These are phyloP conservation scores for Marisa cornuarietis DNA, from an alignment of 1,140 invertebrate genomes.

Conservation along the genomic window DNA sequence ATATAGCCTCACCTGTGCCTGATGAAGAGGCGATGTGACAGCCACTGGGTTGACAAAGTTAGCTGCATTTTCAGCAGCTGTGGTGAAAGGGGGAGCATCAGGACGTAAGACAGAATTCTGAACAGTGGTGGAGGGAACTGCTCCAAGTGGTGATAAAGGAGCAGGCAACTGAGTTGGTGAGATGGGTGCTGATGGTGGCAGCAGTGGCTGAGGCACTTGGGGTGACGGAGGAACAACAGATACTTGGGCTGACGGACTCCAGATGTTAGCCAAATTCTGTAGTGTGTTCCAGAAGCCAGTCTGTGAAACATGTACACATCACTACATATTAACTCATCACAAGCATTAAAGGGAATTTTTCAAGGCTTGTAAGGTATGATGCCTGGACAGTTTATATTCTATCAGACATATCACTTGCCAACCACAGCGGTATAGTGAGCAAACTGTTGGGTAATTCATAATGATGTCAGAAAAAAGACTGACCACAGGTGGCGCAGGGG, in stretches of 20 bases:
- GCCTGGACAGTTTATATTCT: background rate
- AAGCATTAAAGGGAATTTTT: too few relatives aligned
- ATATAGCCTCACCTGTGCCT: background rate
- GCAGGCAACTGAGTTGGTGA: background rate
- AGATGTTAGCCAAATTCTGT: conserved; percentile 48
- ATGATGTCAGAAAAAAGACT: background rate
- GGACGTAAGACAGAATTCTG: conserved; percentile 2
- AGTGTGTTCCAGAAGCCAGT: conserved; percentile 56
- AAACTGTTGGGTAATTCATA: background rate
- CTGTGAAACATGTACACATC: too few relatives aligned
- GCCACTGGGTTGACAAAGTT: conserved; percentile 8
- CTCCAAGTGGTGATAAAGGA: background rate
- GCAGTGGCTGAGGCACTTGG: background rate
- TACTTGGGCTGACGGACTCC: conserved; percentile 29
- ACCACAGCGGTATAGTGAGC: background rate
- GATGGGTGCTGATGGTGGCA: background rate
- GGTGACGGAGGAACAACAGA: conserved; percentile 9
- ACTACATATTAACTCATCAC: too few relatives aligned
- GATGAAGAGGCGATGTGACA: background rate
- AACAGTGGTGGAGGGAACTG: background rate
- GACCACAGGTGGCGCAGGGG: conserved; percentile 32
- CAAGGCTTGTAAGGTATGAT: too few relatives aligned
- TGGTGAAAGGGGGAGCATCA: conserved; percentile 10
- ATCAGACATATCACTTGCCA: background rate
- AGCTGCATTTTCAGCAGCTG: conserved; percentile 8